Evolutionary conservation across 2,113 vertebrate genomes (phyloP), one percentile per base, ranked within the genome.

Genomic region (Gorsachius goisagi): DNA sequence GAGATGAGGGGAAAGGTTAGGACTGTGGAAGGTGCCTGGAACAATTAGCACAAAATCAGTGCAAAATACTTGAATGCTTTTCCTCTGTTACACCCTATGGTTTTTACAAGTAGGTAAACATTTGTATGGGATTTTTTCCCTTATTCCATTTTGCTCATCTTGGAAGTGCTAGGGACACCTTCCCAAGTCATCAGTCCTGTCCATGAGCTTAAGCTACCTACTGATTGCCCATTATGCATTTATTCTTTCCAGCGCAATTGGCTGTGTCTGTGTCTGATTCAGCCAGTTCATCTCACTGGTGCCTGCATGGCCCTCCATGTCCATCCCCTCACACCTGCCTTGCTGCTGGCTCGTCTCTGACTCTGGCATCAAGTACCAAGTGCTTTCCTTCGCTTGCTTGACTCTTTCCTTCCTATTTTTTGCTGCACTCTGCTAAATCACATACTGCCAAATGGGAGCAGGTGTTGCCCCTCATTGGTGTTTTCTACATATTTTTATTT

Each of bases 401-500:
- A 55, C 27, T 90, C 39, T 73, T 76, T 79, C 45, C 33, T 81
- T 79, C 44, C 50, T 73, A 8, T 45, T 92, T 90, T 93, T 75
- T 84, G 44, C 75, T 95, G 82, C 76, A 33, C 60, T 91, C 68
- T 88, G 35, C 68, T 95, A 85, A 71, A 83, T 86, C 44, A 52
- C 27, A 32, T 67, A 47, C 68, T 92, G 80, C 85, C 79, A 93
- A 93, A 72, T 72, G 52, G 72, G 60, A 94, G 39, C 60, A 91
- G 88, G 63, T 90, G 56, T 92, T 92, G 32, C 44, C 60, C 30
- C 56, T 80, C 1, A 1, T 39, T 90, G 59, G n/a, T 89, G 60
- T 93, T 91, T 92, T 90, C 82, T 67, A 73, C 39, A 7, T 74
- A 47, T 33, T 80, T 93, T 88, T 79, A 71, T 92, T 92, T 88